Base-by-base conservation (phyloP, 2,113 vertebrate genomes). In the Bubo scandiacus region DNA sequence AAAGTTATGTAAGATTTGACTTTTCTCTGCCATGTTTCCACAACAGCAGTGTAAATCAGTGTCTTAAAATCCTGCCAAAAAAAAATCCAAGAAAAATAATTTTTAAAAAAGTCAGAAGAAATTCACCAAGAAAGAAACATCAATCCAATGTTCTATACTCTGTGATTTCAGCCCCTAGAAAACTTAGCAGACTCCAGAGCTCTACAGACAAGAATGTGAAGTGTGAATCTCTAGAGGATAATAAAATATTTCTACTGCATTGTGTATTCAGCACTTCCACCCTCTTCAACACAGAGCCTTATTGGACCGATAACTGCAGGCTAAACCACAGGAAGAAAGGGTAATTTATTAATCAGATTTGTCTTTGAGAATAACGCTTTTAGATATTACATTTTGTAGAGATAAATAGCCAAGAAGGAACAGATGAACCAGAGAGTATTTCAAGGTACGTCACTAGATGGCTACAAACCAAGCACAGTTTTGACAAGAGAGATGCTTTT, bases 191-290 rank as follows among this genome's bases (percentile, higher is more conserved):
- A 85, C 66, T 86, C 36, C 12, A 74, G 40, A 20, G 36, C 61
- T 84, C 52, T 68, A 86, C 40, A 80, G 57, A 84, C 26, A 79
- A 93, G 45, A 59, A 87, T 55, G 32, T 83, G 80, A 95, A 65
- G 87, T 81, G 86, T 82, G 47, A 95, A 23, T 89, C 94, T 84
- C 81, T 30, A 79, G 77, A 92, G 87, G 5, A 81, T 52, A 93
- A 92, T 88, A 94, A 95, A 95, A 45, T 87, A 93, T 80, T 92
- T 94, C 65, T 38, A 54, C 58, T 55, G 86, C 77, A 89, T 61
- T 81, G 59, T 84, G 57, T 34, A 91, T 92, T 94, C 74, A 85
- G 81, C 77, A 83, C 23, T 96, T 92, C n/a, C 18, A 74, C n/a
- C 30, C 38, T n/a, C 52, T 81, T 93, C 52, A 47, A 25, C 30